These are phyloP conservation scores for Myotis daubentonii DNA, from an alignment of 2,797 vertebrate genomes.

Conservation along the genomic window DNA sequence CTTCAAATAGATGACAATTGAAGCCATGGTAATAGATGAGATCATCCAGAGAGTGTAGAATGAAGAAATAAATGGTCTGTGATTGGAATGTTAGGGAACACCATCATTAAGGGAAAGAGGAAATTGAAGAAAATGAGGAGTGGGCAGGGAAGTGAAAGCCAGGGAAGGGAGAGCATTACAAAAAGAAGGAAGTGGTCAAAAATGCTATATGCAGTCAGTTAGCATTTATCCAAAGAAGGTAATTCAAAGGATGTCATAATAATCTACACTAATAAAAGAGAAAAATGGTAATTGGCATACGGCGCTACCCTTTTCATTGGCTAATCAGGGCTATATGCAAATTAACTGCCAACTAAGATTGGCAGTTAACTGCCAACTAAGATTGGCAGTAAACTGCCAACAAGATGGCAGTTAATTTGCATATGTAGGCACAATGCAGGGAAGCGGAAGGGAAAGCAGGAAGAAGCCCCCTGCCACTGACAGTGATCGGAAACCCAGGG, in stretches of 20 bases:
- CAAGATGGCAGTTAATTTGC: too few relatives aligned
- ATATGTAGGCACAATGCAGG: too few relatives aligned
- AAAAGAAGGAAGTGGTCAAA: not conserved
- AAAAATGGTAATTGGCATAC: too few relatives aligned
- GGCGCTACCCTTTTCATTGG: too few relatives aligned
- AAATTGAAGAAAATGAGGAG: not conserved
- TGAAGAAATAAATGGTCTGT: not conserved
- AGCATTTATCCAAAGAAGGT: not conserved
- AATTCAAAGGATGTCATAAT: constrained; percentile 10
- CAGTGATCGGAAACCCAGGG: too few relatives aligned
- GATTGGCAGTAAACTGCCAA: too few relatives aligned
- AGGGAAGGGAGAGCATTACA: not conserved
- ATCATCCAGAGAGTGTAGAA: not conserved
- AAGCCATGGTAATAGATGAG: not conserved
- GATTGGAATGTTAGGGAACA: not conserved
- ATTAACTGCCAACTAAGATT: too few relatives aligned
- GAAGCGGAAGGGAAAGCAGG: too few relatives aligned
- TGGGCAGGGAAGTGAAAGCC: not conserved
- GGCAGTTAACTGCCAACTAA: too few relatives aligned
- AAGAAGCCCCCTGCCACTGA: too few relatives aligned
- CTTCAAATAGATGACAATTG: not conserved
- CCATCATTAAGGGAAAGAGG: not conserved
- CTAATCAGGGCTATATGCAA: too few relatives aligned
- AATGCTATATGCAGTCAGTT: not conserved
- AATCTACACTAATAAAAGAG: too few relatives aligned